Evolutionary conservation across 2,888 invertebrate species (phyloP).

Genomic region (Tenodera sinensis): DNA sequence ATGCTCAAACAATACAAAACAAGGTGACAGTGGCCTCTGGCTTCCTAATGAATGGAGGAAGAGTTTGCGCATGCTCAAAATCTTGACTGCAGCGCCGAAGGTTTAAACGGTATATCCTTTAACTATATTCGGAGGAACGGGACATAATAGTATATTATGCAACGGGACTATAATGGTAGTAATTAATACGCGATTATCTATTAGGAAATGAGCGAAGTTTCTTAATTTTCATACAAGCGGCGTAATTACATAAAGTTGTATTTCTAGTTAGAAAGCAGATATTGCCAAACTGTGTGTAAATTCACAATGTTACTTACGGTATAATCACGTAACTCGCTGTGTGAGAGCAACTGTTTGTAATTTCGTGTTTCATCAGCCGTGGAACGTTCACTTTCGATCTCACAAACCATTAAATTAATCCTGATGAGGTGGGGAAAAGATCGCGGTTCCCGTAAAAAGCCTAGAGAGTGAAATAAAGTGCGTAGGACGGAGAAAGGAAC

Average conservation of each 20-base stretch:
- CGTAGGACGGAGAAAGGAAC: background rate
- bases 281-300: background rate
- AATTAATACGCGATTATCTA: too few relatives aligned
- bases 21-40: too few relatives aligned
- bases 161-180: too few relatives aligned
- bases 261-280: background rate
- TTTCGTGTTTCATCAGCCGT: background rate
- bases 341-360: background rate
- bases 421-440: background rate
- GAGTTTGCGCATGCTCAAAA: too few relatives aligned
- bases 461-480: background rate
- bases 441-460: background rate
- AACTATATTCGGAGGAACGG: too few relatives aligned
- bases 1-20: too few relatives aligned
- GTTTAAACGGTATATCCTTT: too few relatives aligned
- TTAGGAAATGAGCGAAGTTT: too few relatives aligned
- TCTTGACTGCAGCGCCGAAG: too few relatives aligned
- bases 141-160: too few relatives aligned
- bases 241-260: background rate
- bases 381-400: background rate
- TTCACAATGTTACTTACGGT: background rate
- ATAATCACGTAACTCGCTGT: background rate
- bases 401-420: background rate
- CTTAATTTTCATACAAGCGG: too few relatives aligned
- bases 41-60: too few relatives aligned